Evolutionary conservation across 2,797 vertebrate species (phyloP).

Genomic region (Acestrorhynchus altus): DNA sequence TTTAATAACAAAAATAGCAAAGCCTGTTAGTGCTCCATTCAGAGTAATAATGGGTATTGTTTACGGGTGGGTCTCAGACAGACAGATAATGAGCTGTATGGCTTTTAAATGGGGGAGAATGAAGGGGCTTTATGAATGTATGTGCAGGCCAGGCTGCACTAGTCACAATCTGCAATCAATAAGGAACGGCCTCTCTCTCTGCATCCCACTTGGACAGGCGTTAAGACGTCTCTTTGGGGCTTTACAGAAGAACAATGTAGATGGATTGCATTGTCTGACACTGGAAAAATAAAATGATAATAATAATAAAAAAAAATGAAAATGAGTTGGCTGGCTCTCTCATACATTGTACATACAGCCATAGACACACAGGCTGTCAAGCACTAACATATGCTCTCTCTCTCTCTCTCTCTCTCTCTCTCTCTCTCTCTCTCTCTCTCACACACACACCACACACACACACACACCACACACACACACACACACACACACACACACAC

Average conservation of each 20-base stretch:
- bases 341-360: constrained; percentile 38
- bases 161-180: constrained; percentile 96
- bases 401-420: constrained; percentile 32
- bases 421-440: too few species aligned
- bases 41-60: constrained; percentile 61
- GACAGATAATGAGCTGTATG: constrained; percentile 65
- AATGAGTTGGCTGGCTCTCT: constrained; percentile 15
- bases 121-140: constrained; percentile 77
- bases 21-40: constrained; percentile 46
- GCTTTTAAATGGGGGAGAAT: constrained; percentile 52
- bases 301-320: background rate
- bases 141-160: constrained; percentile 82
- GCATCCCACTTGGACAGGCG: constrained; percentile 83
- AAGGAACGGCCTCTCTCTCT: constrained; percentile 87
- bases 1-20: constrained; percentile 41
- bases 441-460: too few species aligned
- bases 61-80: constrained; percentile 56
- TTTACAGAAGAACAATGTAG: constrained; percentile 84
- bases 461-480: constrained; percentile 29
- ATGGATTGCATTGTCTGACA: constrained; percentile 53
- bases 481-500: constrained; percentile 30
- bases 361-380: constrained; percentile 38
- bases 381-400: constrained; percentile 49
- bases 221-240: constrained; percentile 88
- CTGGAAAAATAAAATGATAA: constrained; percentile 29